These are phyloP conservation scores for Oscheius onirici DNA, from an alignment of 2,888 invertebrate genomes.

Conservation along the genomic window DNA sequence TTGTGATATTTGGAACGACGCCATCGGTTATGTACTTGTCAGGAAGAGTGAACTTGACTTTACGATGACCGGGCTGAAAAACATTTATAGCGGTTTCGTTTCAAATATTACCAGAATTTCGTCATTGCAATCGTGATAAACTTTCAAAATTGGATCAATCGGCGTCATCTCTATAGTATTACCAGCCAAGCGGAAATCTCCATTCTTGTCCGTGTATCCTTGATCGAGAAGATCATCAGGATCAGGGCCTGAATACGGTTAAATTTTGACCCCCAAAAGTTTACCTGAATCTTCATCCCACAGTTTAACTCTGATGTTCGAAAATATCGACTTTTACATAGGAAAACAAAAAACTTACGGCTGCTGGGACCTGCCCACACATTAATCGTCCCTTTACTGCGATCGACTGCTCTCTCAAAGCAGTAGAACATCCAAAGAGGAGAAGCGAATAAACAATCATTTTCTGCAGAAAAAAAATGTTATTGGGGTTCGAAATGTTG, in stretches of 20 bases:
- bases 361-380: constrained; percentile 53
- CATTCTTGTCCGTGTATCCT: constrained; percentile 54
- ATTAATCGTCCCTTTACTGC: constrained; percentile 51
- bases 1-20: constrained; percentile 44
- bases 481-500: no score
- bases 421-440: neutral
- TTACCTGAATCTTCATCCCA: constrained; percentile 59
- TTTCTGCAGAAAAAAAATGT: neutral
- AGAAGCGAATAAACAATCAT: constrained; percentile 4
- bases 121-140: constrained; percentile 60
- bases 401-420: constrained; percentile 39
- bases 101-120: constrained; percentile 46
- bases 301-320: constrained; percentile 56
- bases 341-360: no score
- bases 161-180: constrained; percentile 57
- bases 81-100: neutral
- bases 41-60: constrained; percentile 51
- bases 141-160: constrained; percentile 58
- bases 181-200: constrained; percentile 49
- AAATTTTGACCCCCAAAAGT: neutral
- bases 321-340: no score
- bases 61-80: constrained; percentile 50
- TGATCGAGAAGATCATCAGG: constrained; percentile 61
- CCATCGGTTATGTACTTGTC: constrained; percentile 51
- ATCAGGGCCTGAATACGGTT: constrained; percentile 43